Conservation (phyloP, 2,888 invertebrate species). For the Stenodera caucasica region DNA sequence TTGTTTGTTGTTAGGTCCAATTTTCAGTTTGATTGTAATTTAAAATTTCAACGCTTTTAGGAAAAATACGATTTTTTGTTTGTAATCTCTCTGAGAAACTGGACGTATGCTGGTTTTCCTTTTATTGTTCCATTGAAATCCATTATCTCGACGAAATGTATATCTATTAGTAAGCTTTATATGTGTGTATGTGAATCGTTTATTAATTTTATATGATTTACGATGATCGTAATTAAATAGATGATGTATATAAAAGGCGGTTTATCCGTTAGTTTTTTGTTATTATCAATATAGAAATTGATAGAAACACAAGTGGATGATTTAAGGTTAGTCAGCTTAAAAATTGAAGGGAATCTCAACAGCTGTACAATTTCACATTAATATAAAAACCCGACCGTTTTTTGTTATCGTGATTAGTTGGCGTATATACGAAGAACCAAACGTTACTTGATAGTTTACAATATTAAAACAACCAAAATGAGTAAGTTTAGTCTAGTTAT, state of each 20-base stretch:
- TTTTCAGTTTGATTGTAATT: neutral
- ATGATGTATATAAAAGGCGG: constrained; percentile 15
- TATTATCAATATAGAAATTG: neutral
- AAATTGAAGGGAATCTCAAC: neutral
- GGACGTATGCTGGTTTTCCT: neutral
- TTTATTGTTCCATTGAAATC: constrained; percentile 10
- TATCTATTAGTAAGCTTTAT: neutral
- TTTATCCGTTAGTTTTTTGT: neutral
- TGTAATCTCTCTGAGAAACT: constrained; percentile 1
- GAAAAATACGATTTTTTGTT: too few relatives aligned
- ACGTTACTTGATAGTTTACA: neutral
- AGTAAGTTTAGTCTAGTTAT: too few relatives aligned
- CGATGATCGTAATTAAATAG: constrained; percentile 13
- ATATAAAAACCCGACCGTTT: neutral
- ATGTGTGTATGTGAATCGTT: constrained; percentile 18
- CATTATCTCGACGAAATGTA: constrained; percentile 13
- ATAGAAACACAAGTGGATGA: neutral
- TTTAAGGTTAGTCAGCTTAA: neutral
- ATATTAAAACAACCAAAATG: neutral
- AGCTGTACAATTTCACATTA: neutral
- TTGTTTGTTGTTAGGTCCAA: neutral
- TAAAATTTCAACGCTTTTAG: neutral
- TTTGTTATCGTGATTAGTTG: neutral
- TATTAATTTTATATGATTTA: constrained; percentile 12
- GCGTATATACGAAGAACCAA: neutral